These are phyloP conservation scores for Varanus salvator DNA, from an alignment of 2,113 vertebrate genomes.

Conservation along the genomic window DNA sequence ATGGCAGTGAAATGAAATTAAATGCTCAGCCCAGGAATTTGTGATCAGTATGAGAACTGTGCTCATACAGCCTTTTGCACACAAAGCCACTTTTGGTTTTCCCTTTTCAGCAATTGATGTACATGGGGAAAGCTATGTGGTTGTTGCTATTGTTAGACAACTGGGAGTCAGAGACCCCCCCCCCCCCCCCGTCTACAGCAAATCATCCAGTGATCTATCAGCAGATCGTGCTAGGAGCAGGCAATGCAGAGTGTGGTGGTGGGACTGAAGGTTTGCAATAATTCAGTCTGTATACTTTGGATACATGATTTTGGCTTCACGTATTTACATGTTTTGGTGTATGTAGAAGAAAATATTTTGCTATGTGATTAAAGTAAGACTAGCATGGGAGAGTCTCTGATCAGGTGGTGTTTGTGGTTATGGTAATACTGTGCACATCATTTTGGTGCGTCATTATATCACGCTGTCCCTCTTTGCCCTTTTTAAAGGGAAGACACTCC, in stretches of 20 bases:
- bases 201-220: too few relatives aligned
- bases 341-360: not conserved
- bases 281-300: not conserved
- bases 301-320: not conserved
- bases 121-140: too few relatives aligned
- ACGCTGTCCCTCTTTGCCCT: too few relatives aligned
- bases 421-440: not conserved
- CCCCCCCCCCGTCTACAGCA: too few relatives aligned
- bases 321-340: not conserved
- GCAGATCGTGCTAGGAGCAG: not conserved
- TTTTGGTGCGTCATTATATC: not conserved
- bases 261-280: not conserved
- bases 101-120: too few relatives aligned
- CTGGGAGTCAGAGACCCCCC: too few relatives aligned
- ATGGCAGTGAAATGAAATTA: too few relatives aligned
- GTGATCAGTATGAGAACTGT: too few relatives aligned
- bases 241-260: not conserved
- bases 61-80: too few relatives aligned
- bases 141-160: too few relatives aligned
- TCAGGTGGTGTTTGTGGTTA: not conserved
- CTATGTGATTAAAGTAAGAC: not conserved
- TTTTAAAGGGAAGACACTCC: not conserved
- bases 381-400: not conserved
- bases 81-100: too few relatives aligned
- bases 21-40: too few relatives aligned